A percentile compares a stretch with the other conserved stretches of the same genome.
Evolutionary conservation across 2,888 invertebrate genomes (phyloP).

Genomic region (Rhopalosiphum nymphaeae): DNA sequence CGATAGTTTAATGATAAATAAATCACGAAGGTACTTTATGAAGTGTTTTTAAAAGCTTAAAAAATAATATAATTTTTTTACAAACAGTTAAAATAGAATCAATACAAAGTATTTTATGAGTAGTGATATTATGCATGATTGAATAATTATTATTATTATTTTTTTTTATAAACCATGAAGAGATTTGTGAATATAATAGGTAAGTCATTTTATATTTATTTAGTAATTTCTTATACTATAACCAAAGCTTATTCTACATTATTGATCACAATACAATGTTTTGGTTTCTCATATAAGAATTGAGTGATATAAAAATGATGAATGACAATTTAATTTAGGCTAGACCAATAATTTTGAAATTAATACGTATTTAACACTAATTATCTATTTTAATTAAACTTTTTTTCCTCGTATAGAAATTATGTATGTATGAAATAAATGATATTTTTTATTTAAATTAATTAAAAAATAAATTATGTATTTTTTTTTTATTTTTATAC

Average conservation of each 20-base stretch:
- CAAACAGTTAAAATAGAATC: background rate
- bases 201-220: conserved; percentile 1
- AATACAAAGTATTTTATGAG: background rate
- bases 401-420: background rate
- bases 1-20: conserved; percentile 12
- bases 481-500: background rate
- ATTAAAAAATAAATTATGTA: background rate
- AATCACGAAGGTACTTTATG: background rate
- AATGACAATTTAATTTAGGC: background rate
- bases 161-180: background rate
- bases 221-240: background rate
- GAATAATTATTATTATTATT: background rate
- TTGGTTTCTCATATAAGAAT: background rate
- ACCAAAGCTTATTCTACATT: background rate
- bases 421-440: background rate
- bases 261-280: background rate
- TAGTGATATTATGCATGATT: background rate
- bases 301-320: background rate
- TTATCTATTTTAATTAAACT: background rate
- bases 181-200: background rate
- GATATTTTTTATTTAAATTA: background rate
- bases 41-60: conserved; percentile 16
- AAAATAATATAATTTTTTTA: background rate
- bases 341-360: background rate
- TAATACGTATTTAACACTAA: background rate